Evolutionary conservation across 2,113 vertebrate species (phyloP).

Genomic region (Mus musculus): DNA sequence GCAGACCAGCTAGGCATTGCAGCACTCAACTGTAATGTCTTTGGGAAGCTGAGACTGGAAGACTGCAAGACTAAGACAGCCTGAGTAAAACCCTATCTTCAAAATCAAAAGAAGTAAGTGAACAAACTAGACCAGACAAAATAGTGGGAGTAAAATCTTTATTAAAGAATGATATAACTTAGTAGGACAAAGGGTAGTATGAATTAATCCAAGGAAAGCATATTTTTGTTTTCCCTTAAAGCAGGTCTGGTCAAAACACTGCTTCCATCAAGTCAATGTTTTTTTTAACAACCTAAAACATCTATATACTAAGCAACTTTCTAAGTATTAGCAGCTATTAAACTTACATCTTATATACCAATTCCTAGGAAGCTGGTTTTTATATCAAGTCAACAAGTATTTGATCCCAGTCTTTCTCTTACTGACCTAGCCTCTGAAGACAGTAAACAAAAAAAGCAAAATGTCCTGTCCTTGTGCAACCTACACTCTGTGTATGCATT

Average conservation of each 20-base stretch:
- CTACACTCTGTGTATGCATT: background rate
- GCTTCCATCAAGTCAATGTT: conserved; percentile 20
- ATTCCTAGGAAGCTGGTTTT: background rate
- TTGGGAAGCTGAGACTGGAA: background rate
- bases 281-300: background rate
- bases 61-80: background rate
- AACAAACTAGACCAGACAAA: conserved; percentile 60
- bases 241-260: background rate
- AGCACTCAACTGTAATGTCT: too few species aligned
- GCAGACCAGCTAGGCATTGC: background rate
- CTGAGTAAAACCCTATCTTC: background rate
- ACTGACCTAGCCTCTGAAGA: background rate
- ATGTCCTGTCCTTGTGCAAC: background rate
- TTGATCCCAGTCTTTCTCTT: background rate
- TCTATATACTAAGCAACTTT: conserved; percentile 17
- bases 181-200: background rate
- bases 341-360: background rate
- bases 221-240: background rate
- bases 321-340: background rate
- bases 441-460: background rate
- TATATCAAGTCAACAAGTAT: background rate
- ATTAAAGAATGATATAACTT: conserved; percentile 36
- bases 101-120: background rate
- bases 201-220: conserved; percentile 43
- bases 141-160: conserved; percentile 1